A percentile compares a stretch with the other conserved stretches of the same genome.
Conservation (phyloP, 2,888 invertebrate genomes). For the Sthenelais limicola region DNA sequence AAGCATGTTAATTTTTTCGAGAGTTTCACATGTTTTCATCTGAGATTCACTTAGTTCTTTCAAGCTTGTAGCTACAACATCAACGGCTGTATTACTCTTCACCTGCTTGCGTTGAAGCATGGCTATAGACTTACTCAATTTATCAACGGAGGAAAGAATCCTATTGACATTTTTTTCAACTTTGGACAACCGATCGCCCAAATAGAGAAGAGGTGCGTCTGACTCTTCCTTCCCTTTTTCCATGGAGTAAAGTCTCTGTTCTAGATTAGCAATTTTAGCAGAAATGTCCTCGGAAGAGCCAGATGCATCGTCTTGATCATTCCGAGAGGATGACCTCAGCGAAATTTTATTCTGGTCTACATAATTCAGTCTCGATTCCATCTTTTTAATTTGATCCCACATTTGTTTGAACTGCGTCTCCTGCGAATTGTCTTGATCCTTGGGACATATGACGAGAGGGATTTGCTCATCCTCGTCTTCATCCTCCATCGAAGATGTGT, state of each 20-base stretch:
- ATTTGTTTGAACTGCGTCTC: background rate
- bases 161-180: slow-evolving; percentile 9
- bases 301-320: background rate
- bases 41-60: background rate
- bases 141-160: slow-evolving; percentile 11
- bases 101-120: slow-evolving; percentile 4
- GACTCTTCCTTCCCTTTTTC: background rate
- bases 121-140: slow-evolving; percentile 7
- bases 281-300: background rate
- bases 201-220: background rate
- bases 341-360: background rate
- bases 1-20: no score
- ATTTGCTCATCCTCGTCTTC: no score
- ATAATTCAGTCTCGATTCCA: background rate
- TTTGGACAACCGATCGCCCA: background rate
- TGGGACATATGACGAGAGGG: no score
- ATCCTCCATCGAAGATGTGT: no score
- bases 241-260: background rate
- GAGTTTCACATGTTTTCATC: no score
- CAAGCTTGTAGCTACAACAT: background rate
- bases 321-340: background rate
- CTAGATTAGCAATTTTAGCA: background rate
- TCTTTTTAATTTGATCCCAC: slow-evolving; percentile 24
- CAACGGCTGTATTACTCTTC: slow-evolving; percentile 8
- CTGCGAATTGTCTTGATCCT: no score